phyloP scores from a whole-genome alignment of 1,140 invertebrate genomes.

The Atta texana region DNA sequence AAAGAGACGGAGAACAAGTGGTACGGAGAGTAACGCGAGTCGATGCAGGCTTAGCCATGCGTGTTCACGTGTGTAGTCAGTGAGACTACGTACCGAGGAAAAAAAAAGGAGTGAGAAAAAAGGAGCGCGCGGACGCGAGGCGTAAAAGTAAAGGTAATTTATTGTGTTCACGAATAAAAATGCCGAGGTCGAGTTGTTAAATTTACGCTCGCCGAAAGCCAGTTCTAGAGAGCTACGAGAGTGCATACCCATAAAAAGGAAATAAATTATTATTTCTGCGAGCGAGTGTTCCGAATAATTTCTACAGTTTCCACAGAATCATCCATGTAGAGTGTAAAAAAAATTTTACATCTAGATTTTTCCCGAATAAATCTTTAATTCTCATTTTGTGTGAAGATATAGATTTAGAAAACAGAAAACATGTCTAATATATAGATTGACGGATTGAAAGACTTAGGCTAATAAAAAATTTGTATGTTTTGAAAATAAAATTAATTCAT shows the following conservation, averaged over 20 bases:
- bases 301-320: conserved; percentile 9
- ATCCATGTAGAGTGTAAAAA: conserved; percentile 2
- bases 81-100: conserved; percentile 22
- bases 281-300: conserved; percentile 27
- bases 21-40: conserved; percentile 23
- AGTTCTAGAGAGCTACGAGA: conserved; percentile 18
- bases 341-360: conserved; percentile 21
- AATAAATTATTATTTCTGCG: conserved; percentile 55
- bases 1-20: conserved; percentile 21
- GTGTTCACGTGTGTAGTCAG: conserved; percentile 23
- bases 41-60: conserved; percentile 46
- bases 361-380: not conserved
- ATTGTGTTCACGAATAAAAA: conserved; percentile 58
- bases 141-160: conserved; percentile 61
- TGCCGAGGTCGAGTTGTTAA: conserved; percentile 55
- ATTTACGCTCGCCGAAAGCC: conserved; percentile 59
- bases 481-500: not conserved
- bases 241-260: conserved; percentile 18
- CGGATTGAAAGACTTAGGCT: not conserved
- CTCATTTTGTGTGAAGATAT: not conserved
- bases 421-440: not conserved
- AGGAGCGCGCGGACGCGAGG: not conserved
- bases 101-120: not conserved
- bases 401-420: not conserved
- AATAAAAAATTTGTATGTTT: not conserved